These are phyloP conservation scores for Nettapus auritus DNA, from an alignment of 2,113 vertebrate genomes.

Conservation along the genomic window DNA sequence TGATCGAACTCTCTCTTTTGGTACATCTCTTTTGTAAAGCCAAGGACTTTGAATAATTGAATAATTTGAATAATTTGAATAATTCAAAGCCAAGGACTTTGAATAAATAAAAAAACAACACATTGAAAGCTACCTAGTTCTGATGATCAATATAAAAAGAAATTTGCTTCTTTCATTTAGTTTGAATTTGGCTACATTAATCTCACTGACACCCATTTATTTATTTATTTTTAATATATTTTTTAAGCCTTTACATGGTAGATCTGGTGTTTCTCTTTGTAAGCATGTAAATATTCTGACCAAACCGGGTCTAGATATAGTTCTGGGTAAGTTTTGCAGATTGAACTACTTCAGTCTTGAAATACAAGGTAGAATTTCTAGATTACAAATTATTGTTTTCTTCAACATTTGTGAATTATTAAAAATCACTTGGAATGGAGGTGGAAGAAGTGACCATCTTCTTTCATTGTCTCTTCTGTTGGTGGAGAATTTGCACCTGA, in stretches of 20 bases:
- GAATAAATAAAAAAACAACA: not conserved
- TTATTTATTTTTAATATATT: not conserved
- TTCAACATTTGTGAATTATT: not conserved
- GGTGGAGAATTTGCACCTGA: not conserved
- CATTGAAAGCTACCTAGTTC: fast-evolving
- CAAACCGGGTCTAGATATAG: not conserved
- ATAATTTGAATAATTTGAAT: no score
- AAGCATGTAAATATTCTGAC: not conserved
- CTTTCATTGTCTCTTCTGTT: not conserved
- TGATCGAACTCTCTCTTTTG: not conserved
- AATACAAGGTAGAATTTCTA: not conserved
- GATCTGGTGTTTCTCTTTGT: not conserved
- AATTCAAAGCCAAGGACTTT: no score
- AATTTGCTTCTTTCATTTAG: not conserved
- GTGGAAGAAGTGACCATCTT: not conserved
- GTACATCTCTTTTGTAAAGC: not conserved
- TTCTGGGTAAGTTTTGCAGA: not conserved
- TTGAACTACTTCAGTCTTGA: not conserved
- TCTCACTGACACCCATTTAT: not conserved
- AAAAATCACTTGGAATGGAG: not conserved
- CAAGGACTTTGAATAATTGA: not conserved
- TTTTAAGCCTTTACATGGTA: not conserved
- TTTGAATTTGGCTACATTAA: not conserved
- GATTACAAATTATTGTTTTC: not conserved
- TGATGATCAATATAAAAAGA: not conserved